Base-by-base conservation (phyloP, 2,797 vertebrate genomes). In the Acestrorhynchus altus region DNA sequence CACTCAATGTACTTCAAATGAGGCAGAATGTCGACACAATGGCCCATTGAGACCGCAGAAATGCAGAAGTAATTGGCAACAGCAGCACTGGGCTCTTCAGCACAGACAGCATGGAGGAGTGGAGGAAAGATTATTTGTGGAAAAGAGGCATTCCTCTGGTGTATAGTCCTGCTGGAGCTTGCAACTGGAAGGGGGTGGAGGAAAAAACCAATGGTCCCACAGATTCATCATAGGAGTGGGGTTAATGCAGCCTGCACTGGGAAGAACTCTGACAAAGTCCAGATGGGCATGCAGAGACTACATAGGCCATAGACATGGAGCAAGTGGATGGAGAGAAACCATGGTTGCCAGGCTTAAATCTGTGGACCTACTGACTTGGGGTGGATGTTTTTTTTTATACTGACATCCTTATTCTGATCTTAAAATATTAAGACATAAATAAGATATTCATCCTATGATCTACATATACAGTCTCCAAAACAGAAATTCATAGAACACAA, bases 1-100 rank as follows among this genome's bases (percentile, higher is more conserved):
- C 83, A 84, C 81, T 83, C 78, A 84, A 74, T 84, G 75, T 76
- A 85, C 76, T 89, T 81, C 76, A 87, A 88, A 83, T 86, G 82
- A 87, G 81, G 86, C 88, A 79, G 81, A 82, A 80, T 86, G 74
- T 76, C 76, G 39, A 83, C 84, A 90, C 89, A 90, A 88, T 81
- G 85, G 82, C 54, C 82, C 76, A 85, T 80, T 90, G 85, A 90
- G 79, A 84, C 69, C 39, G 12, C 81, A 85, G 84, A 84, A 84
- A 86, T 85, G 80, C 76, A 67, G 73, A 61, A 31, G 81, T 86
- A 88, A 88, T 85, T 87, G 87, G 85, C 86, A 82, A 88, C 84
- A 84, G 82, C 79, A 73, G 69, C 64, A 51, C 66, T 35, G 54
- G 78, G 60, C 65, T 74, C 70, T 71, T 79, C 73, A 11, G 75